Evolutionary conservation across 2,797 vertebrate genomes (phyloP), one percentile per base, ranked within the genome.

Genomic region (Margarornis squamiger): DNA sequence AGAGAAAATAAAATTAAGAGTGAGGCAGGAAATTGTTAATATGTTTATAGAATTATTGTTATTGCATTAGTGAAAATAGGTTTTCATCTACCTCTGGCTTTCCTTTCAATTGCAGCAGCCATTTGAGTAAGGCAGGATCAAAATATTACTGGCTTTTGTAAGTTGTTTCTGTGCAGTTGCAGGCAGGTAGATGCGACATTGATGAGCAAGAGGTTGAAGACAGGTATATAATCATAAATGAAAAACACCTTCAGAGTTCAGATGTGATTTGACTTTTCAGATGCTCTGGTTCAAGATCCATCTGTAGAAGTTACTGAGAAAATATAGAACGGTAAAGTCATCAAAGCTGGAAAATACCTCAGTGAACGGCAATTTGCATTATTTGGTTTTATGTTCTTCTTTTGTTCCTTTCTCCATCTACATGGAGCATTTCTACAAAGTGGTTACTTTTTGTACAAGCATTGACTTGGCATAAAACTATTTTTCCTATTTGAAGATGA

Each of bases 1-100:
- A 90, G 88, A 86, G 94, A 88, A 96, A 96, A 96, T 91, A 84
- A 93, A 95, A 92, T 92, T 92, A 92, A 61, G 96, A 89, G 94
- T 93, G 94, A 93, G 93, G 71, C 90, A 93, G 83, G 91, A 96
- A 94, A 96, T 93, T 92, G 88, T 94, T 96, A 86, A 94, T 94
- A 92, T 85, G 74, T 94, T 94, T 95, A 95, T 93, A 74, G 63
- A 93, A 86, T 94, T 95, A 92, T 73, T 83, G n/a, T 95, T 90
- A 96, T 90, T 95, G 67, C 83, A 80, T 95, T 95, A 92, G 34
- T 51, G 86, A 90, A 93, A 95, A 88, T 34, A 87, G 83, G 74
- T 84, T 96, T 95, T 95, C 74, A 81, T 76, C 86, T 94, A 29
- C 74, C 73, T 70, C 76, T 93, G 74, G 46, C 68, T 95, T 92